Evolutionary conservation across 2,888 invertebrate species (phyloP), one percentile per base, ranked within the genome.

Genomic region (Sinohyriopsis cumingii): DNA sequence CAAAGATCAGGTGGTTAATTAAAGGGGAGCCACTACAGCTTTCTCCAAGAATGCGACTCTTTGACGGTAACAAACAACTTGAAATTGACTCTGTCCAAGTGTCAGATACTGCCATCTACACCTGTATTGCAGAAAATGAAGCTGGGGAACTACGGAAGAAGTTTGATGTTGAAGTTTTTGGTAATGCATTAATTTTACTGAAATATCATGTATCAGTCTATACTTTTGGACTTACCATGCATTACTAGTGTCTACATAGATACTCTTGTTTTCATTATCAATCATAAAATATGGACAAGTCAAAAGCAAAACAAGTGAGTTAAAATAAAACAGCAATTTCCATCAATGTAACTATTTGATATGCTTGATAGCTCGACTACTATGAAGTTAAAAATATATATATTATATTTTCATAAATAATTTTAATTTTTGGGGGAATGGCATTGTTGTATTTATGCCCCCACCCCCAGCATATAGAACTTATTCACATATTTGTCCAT

Each of bases 71-170:
- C 63, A 73, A 79, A 20, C 82, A 85, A 65, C 72, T 89, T 22
- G 82, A 87, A 71, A 86, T 89, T 60, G 71, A 73, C 15, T 61
- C 71, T 19, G 86, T 86, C 20, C 79, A 84, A 54, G 82, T 86
- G 15, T 75, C 77, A 1, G 89, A 92, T 81, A 88, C 87, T 0
- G 91, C 90, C 5, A 75, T 82, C 20, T 92, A 91, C 80, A 89
- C 88, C 45, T 92, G 92, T 76, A 84, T 89, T 25, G 92, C 91
- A 6, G 82, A 82, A n/a, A 92, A 91, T 79, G 91, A 90, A 65
- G 91, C 91, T 5, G 91, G 91, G 5, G 85, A 86, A 68, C 86
- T 91, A 59, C 78, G 78, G 63, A 84, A 86, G 59, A 86, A 84
- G 55, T 89, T 89, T 75, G 79, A 86, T 65, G 80, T 89, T 7